Base-by-base conservation (phyloP, 2,888 invertebrate species). In the Acanthosepion pharaonis region DNA sequence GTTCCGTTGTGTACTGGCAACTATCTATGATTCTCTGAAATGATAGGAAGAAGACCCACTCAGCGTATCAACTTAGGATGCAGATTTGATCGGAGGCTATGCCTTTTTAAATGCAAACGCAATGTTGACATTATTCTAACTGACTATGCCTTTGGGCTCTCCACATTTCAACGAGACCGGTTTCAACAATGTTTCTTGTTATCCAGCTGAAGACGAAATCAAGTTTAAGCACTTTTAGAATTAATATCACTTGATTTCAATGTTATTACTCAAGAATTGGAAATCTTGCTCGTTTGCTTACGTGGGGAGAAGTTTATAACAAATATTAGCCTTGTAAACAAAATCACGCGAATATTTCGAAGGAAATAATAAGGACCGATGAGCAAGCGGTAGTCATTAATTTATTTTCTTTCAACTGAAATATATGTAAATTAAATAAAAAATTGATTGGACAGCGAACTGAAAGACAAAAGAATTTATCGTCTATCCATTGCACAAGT, bases 1-100 rank as follows among this genome's bases (percentile, higher is more conserved):
- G 78, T 78, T 78, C 78, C 78, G 78, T 78, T n/a, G 78, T 33
- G 78, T 33, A 33, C 78, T 78, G 78, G n/a, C n/a, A 78, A 33
- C 78, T 11, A 33, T 23, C n/a, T n/a, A 15, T 78, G 78, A n/a
- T 1, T 78, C 11, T n/a, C 78, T n/a, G 5, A 78, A 33, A 33
- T 78, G 78, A 78, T 78, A 78, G 78, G 78, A 78, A 78, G 78
- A 78, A 78, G 78, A n/a, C n/a, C n/a, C 11, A n/a, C n/a, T n/a
- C n/a, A 78, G 78, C 28, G 78, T 78, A 78, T 11, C n/a, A 78
- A 78, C 78, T 78, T 78, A n/a, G 78, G 78, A n/a, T 78, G 33
- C n/a, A 33, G 78, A 78, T 78, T n/a, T 78, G 78, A 78, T 78
- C 78, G n/a, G 78, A 78, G 78, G 78, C 78, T 20, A 78, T 78